Evolutionary conservation across 53 echinoderm and acorn worm species (phyloP).

Genomic region (Apostichopus leukothele): DNA sequence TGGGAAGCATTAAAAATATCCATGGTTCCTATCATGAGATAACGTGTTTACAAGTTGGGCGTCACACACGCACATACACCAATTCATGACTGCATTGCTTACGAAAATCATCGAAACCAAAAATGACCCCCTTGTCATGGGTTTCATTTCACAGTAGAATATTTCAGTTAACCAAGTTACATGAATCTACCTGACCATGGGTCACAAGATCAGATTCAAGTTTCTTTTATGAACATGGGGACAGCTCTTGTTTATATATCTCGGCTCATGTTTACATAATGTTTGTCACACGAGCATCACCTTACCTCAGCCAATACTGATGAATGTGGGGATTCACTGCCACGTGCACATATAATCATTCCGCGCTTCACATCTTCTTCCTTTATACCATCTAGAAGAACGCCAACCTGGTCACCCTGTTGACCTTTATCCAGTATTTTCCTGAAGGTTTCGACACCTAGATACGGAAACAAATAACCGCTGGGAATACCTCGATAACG

Average conservation of each 20-base stretch:
- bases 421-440: background rate
- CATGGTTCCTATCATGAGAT: no score
- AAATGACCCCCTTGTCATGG: background rate
- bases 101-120: no score
- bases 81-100: no score
- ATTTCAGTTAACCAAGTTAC: background rate
- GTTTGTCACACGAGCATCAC: background rate
- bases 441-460: background rate
- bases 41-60: no score
- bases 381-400: background rate
- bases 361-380: background rate
- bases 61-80: no score
- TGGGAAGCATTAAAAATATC: no score
- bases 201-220: background rate
- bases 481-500: background rate
- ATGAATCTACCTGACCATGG: background rate
- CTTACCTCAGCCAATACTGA: background rate
- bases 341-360: background rate
- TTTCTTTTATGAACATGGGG: background rate
- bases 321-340: background rate
- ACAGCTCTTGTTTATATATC: background rate
- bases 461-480: background rate
- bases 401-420: background rate
- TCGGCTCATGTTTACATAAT: background rate
- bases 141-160: background rate